Evolutionary conservation across 1,140 invertebrate species (phyloP).

Genomic region (Orchestia grillus): DNA sequence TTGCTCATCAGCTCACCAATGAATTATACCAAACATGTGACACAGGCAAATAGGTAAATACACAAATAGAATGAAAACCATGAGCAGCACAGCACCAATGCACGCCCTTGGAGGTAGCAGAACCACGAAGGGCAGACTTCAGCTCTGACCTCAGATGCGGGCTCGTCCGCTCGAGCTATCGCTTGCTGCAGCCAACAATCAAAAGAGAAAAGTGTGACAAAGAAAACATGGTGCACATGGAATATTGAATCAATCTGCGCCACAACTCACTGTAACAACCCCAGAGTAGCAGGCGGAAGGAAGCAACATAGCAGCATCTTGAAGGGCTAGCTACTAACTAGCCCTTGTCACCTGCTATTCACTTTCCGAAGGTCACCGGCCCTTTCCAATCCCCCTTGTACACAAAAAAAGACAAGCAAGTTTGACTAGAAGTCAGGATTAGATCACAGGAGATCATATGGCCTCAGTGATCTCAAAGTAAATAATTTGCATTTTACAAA

Average conservation of each 20-base stretch:
- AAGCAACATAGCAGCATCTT: constrained; percentile 52
- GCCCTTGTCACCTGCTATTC: constrained; percentile 39
- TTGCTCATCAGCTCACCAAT: neutral
- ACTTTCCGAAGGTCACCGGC: constrained; percentile 1
- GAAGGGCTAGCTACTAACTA: constrained; percentile 43
- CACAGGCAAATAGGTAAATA: neutral
- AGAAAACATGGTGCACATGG: constrained; percentile 41
- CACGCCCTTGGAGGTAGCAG: constrained; percentile 24
- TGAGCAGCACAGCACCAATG: neutral
- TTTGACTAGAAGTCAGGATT: neutral
- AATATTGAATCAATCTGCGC: constrained; percentile 8
- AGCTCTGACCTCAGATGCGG: neutral
- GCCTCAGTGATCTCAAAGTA: neutral
- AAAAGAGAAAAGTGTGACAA: constrained; percentile 50
- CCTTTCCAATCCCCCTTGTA: neutral
- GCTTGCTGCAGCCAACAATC: constrained; percentile 52
- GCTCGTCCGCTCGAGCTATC: neutral
- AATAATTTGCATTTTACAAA: neutral
- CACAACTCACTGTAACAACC: constrained; percentile 52
- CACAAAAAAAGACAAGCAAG: constrained; percentile 38
- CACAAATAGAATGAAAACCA: constrained; percentile 5
- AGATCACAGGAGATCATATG: neutral
- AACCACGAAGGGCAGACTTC: neutral
- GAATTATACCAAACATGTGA: neutral
- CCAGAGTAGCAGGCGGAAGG: constrained; percentile 16